Evolutionary conservation across 2,797 vertebrate genomes (phyloP).

Genomic region (Strix occidentalis): DNA sequence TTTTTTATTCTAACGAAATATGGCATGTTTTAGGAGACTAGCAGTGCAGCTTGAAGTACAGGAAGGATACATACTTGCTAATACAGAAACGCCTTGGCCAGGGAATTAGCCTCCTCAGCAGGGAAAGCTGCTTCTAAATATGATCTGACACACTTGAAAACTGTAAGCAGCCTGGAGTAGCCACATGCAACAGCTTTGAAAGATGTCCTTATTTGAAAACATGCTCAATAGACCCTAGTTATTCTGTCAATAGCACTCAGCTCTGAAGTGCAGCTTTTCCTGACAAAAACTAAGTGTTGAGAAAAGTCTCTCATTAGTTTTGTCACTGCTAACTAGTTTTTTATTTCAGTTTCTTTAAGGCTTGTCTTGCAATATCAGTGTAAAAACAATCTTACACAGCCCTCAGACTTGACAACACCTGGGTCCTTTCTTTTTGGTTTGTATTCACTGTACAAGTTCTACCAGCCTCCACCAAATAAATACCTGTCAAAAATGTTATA

Average conservation of each 20-base stretch:
- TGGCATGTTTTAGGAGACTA: not conserved
- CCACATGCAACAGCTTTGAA: not conserved
- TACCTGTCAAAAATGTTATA: not conserved
- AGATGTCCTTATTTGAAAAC: not conserved
- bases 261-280: not conserved
- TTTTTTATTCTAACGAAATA: not conserved
- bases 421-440: not conserved
- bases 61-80: not conserved
- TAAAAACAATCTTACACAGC: not conserved
- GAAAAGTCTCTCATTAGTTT: not conserved
- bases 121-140: not conserved
- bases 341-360: not conserved
- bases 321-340: not conserved
- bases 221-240: not conserved
- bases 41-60: not conserved
- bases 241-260: not conserved
- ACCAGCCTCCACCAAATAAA: not conserved
- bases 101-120: not conserved
- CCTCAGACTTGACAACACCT: not conserved
- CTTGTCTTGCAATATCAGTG: not conserved
- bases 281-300: not conserved
- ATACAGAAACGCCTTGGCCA: not conserved
- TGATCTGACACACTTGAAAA: not conserved
- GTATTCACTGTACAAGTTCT: not conserved
- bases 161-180: not conserved